Evolutionary conservation across 2,888 invertebrate genomes (phyloP), one percentile per base, ranked within the genome.

Genomic region (Cantharis lateralis): DNA sequence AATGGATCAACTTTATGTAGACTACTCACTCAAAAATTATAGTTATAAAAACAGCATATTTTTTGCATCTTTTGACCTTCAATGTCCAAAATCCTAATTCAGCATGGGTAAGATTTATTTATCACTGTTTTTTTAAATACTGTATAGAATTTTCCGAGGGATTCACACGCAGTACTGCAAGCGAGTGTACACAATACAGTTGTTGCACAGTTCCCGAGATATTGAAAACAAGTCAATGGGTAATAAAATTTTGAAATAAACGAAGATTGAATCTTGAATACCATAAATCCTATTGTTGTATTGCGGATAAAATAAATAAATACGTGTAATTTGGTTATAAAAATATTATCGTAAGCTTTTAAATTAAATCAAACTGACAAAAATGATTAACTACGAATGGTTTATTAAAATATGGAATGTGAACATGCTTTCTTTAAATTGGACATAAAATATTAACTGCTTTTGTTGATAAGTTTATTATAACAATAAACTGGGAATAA

Each of bases 341-440:
- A 48, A 48, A 48, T n/a, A 32, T 48, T 48, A 48, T 48, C 48
- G 9, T n/a, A n/a, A n/a, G 4, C 7, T 48, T 48, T 2, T 7
- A 48, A 48, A n/a, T 48, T 48, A 48, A 48, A 48, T 48, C 32
- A n/a, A n/a, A 48, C n/a, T 48, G 48, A 48, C 48, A n/a, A 48
- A 48, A 48, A n/a, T n/a, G n/a, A 71, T 28, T 28, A 11, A 15
- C 26, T n/a, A 7, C 7, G n/a, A 16, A 71, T 61, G 63, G 63
- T 62, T 63, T 28, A 63, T 63, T 71, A 71, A 71, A 71, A 26
- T 71, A 63, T 28, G 28, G 63, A 63, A 71, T 63, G 63, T 71
- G 28, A 71, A 71, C 63, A 71, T 62, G 62, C 62, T 48, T 48
- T 48, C 9, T 13, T 48, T 11, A 13, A 71, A 62, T 10, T 63